These are phyloP conservation scores for Lateolabrax maculatus DNA, from an alignment of 2,797 vertebrate species.

Conservation along the genomic window DNA sequence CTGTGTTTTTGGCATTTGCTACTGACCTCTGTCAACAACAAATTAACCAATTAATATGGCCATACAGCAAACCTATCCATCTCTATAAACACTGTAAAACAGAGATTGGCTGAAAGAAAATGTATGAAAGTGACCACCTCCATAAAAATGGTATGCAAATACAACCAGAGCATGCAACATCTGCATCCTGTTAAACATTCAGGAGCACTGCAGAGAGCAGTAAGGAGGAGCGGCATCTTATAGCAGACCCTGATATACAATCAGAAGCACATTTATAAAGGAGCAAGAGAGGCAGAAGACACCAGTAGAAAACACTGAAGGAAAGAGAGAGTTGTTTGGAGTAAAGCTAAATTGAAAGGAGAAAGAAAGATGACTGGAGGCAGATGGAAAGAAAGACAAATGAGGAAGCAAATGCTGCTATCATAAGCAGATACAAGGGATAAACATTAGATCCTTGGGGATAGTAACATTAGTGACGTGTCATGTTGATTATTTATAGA, in stretches of 20 bases:
- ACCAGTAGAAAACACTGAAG: neutral
- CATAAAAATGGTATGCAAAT: constrained; percentile 57
- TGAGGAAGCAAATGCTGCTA: constrained; percentile 33
- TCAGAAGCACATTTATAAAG: neutral
- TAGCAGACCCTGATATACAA: constrained; percentile 31
- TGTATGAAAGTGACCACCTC: constrained; percentile 8
- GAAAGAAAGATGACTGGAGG: constrained; percentile 24
- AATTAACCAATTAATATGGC: constrained; percentile 3
- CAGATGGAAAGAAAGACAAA: constrained; percentile 40
- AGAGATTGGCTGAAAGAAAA: neutral
- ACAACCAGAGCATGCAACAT: constrained; percentile 13
- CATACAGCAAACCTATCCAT: neutral
- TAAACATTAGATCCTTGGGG: constrained; percentile 29
- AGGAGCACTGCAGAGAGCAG: constrained; percentile 36
- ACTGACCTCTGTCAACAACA: neutral
- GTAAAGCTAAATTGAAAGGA: constrained; percentile 23
- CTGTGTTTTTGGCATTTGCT: neutral
- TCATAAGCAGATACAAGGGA: constrained; percentile 12
- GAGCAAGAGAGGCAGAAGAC: neutral
- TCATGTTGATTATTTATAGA: constrained; percentile 39
- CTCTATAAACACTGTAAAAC: neutral
- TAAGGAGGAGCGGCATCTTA: constrained; percentile 37
- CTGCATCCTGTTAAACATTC: constrained; percentile 38
- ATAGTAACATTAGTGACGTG: neutral
- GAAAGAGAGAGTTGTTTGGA: neutral